Percentiles rank a stretch among this genome's conserved stretches.
phyloP scores from a whole-genome alignment of 92 coral and sea anemone genomes.

The Palythoa grandis region DNA sequence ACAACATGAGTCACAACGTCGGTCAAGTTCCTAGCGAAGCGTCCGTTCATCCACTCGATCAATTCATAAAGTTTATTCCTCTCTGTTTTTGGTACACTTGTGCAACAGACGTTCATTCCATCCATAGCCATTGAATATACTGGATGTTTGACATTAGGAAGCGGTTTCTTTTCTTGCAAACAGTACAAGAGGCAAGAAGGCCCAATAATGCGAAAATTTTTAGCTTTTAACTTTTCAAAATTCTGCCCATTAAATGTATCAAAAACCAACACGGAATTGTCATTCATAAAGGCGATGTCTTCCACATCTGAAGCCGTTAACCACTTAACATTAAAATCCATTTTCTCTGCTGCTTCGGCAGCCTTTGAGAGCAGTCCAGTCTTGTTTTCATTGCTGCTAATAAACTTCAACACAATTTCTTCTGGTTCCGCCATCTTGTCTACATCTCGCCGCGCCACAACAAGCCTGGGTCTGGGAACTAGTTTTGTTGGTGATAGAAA shows the following conservation, averaged over 20 bases:
- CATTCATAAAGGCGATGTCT: slow-evolving; percentile 53
- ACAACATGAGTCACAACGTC: slow-evolving; percentile 90
- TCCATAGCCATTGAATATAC: slow-evolving; percentile 76
- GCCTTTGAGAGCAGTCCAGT: slow-evolving; percentile 67
- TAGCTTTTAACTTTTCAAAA: slow-evolving; percentile 74
- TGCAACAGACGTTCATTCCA: slow-evolving; percentile 73
- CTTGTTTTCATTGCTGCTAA: slow-evolving; percentile 60
- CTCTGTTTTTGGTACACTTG: slow-evolving; percentile 74
- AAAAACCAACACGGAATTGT: slow-evolving; percentile 69
- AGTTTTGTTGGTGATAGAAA: not conserved
- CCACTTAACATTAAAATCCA: slow-evolving; percentile 72
- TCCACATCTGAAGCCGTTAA: slow-evolving; percentile 59
- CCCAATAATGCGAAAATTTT: slow-evolving; percentile 82
- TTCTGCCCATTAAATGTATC: slow-evolving; percentile 82
- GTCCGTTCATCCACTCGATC: slow-evolving; percentile 88
- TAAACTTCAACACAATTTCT: slow-evolving; percentile 65
- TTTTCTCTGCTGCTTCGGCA: slow-evolving; percentile 67
- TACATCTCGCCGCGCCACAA: slow-evolving; percentile 1
- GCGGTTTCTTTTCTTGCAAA: slow-evolving; percentile 66
- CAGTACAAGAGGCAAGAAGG: slow-evolving; percentile 88
- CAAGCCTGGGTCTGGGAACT: not conserved
- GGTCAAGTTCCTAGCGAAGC: slow-evolving; percentile 72
- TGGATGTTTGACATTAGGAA: slow-evolving; percentile 70
- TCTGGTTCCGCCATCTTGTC: slow-evolving; percentile 55
- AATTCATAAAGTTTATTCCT: slow-evolving; percentile 71